Evolutionary conservation across 2,888 invertebrate species (phyloP).

Genomic region (Blomia tropicalis): DNA sequence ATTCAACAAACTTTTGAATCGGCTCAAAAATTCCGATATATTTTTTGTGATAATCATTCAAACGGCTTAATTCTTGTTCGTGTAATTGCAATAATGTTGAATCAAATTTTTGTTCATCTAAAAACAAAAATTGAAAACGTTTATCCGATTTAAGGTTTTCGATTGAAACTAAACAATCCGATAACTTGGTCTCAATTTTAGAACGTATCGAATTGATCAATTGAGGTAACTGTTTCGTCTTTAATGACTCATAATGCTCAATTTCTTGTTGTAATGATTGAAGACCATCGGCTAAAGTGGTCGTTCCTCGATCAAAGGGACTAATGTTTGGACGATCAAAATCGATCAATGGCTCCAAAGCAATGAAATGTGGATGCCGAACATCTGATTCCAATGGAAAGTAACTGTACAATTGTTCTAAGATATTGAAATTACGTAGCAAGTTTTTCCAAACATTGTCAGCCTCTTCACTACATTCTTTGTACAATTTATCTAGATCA

Average conservation of each 20-base stretch:
- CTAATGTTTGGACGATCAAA: not conserved
- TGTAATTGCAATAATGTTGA: not conserved
- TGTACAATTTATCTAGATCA: not conserved
- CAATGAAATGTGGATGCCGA: not conserved
- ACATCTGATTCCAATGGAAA: not conserved
- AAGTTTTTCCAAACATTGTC: not conserved
- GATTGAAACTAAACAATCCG: not conserved
- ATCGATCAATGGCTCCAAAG: not conserved
- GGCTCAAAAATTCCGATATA: not conserved
- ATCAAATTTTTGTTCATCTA: not conserved
- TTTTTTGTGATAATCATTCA: not conserved
- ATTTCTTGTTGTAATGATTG: not conserved
- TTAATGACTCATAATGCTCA: not conserved
- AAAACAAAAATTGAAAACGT: not conserved
- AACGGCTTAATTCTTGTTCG: not conserved
- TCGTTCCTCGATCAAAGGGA: not conserved
- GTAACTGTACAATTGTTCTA: not conserved
- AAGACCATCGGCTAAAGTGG: not conserved
- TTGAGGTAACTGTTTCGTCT: not conserved
- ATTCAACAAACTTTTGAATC: not conserved
- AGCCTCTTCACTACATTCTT: not conserved
- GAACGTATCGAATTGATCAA: not conserved
- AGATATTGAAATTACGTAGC: not conserved
- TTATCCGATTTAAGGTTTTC: not conserved
- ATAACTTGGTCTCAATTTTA: not conserved